Evolutionary conservation across 2,113 vertebrate species (phyloP).

Genomic region (Echinops telfairi): DNA sequence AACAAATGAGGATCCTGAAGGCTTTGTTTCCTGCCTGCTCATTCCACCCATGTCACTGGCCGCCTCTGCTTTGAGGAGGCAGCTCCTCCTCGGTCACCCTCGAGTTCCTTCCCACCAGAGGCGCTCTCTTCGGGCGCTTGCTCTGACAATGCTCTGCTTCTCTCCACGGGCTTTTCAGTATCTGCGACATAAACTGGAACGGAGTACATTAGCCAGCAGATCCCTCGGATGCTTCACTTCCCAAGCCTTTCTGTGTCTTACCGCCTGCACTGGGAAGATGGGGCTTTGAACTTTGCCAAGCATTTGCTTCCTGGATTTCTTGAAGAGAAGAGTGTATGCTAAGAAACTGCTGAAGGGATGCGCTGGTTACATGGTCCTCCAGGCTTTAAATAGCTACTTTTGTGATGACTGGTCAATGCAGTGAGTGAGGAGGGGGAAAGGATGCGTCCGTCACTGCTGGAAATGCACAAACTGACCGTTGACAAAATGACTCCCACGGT

Average conservation of each 20-base stretch:
- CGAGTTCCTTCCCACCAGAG: no score
- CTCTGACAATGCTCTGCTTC: no score
- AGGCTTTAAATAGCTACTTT: constrained; percentile 89
- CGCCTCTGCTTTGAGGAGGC: no score
- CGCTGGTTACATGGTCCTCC: constrained; percentile 89
- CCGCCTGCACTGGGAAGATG: constrained; percentile 91
- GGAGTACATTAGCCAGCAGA: constrained; percentile 87
- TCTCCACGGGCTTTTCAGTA: no score
- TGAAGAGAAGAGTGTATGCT: constrained; percentile 89
- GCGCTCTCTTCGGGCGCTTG: no score
- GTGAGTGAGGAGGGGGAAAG: no score
- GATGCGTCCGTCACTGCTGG: constrained; percentile 91
- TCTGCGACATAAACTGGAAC: neutral
- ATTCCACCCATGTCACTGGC: no score
- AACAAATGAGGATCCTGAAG: no score
- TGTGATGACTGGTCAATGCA: constrained; percentile 84
- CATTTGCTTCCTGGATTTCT: constrained; percentile 90
- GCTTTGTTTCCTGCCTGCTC: no score
- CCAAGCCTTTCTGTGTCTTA: constrained; percentile 79
- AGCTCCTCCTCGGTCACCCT: no score
- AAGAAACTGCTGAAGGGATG: constrained; percentile 91
- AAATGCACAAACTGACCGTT: constrained; percentile 91
- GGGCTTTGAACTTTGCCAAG: constrained; percentile 90
- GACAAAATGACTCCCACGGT: constrained; percentile 93
- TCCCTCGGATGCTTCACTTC: neutral